Base-by-base conservation (phyloP, 2,888 invertebrate genomes). In the Drosophila paranaensis region DNA sequence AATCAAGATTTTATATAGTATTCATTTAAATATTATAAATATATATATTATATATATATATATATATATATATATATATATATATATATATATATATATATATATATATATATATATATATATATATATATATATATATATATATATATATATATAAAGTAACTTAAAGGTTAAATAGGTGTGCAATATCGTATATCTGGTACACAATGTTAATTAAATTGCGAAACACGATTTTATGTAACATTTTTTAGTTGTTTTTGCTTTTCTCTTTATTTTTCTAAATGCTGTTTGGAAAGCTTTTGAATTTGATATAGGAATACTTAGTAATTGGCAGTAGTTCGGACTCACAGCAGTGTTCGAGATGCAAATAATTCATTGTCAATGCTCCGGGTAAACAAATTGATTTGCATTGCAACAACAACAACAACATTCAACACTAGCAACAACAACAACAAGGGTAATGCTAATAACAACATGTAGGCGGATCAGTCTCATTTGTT, bases 371-470 rank as follows among this genome's bases (percentile, higher is more conserved):
- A 65, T 57, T 82, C 79, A 82, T 72, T 77, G 88, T 66, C 64
- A 75, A 78, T 86, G 78, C 50, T 58, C 54, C 10, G 55, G 54
- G 46, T 58, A 45, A 35, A 60, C 82, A 64, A 87, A 88, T 85
- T 61, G 66, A 82, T 85, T 88, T 82, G 80, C 82, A 79, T 77
- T 69, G 20, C 46, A 55, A 50, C 51, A 61, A 67, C 50, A 77
- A 57, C 11, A 51, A 9, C 46, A 46, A 27, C 6, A 33, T 42
- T 9, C 27, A 46, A 27, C 6, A 33, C 45, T 14, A 8, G 45
- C 40, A 50, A 39, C 67, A 40, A 20, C 20, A 20, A 2, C 20
- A 20, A 30, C 30, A 48, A 48, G 48, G 11, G 48, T 11, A 53
- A 37, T 37, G 53, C 37, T 54, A 37, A 58, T 39, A 13, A 58